These are phyloP conservation scores for Anolis carolinensis DNA, from an alignment of 2,113 vertebrate species.

Conservation along the genomic window DNA sequence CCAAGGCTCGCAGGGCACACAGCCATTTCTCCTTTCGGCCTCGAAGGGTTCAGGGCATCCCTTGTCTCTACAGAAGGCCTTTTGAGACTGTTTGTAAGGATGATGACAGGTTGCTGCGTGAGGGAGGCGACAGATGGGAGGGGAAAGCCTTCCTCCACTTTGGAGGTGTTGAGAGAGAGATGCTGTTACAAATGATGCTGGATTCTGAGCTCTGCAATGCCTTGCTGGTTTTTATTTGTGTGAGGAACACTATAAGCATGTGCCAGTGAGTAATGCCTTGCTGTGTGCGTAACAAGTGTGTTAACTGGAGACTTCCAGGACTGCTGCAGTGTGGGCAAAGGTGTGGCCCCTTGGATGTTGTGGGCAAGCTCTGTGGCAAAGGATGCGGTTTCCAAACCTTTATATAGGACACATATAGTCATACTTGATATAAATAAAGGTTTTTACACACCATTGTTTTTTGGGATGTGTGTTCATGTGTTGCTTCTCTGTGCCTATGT, in stretches of 20 bases:
- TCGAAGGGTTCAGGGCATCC: background rate
- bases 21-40: background rate
- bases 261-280: no score
- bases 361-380: no score
- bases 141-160: background rate
- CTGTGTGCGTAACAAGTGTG: background rate
- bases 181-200: background rate
- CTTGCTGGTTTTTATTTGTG: background rate
- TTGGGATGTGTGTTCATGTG: background rate
- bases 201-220: no score
- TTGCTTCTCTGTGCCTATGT: background rate
- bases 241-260: background rate
- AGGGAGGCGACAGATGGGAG: background rate
- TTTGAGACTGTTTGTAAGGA: no score
- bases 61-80: background rate
- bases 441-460: background rate
- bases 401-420: background rate
- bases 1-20: background rate
- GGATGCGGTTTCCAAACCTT: no score
- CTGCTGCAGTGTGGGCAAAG: no score
- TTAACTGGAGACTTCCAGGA: background rate
- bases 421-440: background rate
- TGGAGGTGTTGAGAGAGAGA: background rate
- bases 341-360: background rate
- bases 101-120: background rate